phyloP scores from a whole-genome alignment of 2,888 invertebrate species.

The Steromphala cineraria region DNA sequence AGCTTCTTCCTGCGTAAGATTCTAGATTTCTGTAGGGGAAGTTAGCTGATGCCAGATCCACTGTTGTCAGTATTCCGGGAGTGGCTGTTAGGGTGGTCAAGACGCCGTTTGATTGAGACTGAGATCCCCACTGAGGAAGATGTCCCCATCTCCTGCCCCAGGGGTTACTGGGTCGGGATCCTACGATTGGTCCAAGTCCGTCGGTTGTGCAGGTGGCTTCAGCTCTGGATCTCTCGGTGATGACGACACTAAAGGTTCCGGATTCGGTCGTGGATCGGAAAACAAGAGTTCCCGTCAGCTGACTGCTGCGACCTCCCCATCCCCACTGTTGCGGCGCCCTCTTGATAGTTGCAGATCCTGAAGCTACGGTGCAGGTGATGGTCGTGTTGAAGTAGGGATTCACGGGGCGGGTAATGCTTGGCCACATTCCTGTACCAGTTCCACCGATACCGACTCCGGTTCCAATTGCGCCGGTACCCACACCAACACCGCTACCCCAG shows the following conservation, averaged over 20 bases:
- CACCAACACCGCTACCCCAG: not conserved
- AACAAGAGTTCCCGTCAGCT: not conserved
- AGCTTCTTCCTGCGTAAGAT: not conserved
- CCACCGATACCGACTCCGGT: not conserved
- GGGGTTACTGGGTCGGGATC: not conserved
- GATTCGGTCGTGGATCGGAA: not conserved
- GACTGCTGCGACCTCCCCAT: not conserved
- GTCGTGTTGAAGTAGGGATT: not conserved
- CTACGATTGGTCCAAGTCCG: not conserved
- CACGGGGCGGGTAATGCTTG: not conserved
- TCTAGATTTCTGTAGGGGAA: not conserved
- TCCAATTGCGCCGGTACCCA: not conserved
- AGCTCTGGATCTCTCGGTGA: not conserved
- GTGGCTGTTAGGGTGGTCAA: not conserved
- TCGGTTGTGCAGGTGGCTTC: not conserved
- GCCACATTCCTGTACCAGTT: not conserved
- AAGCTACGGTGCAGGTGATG: not conserved
- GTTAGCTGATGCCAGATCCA: not conserved
- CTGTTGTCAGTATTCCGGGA: not conserved
- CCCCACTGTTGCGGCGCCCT: not conserved
- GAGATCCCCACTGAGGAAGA: not conserved
- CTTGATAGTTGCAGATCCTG: not conserved
- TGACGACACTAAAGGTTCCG: not conserved
- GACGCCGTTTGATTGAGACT: not conserved
- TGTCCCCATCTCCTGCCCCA: not conserved